Evolutionary conservation across 2,797 vertebrate species (phyloP).

Genomic region (Hylomyscus alleni): DNA sequence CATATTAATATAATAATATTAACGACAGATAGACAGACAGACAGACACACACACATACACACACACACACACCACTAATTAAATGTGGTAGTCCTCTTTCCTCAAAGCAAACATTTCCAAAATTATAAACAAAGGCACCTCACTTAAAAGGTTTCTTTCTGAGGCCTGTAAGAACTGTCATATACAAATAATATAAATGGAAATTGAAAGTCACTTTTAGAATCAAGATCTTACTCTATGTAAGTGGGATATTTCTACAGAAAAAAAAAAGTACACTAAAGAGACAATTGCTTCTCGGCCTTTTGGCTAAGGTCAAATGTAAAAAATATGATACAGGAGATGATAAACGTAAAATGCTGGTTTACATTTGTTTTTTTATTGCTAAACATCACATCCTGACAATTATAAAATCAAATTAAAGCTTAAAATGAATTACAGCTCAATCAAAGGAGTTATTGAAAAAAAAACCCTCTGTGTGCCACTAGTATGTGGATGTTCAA

Average conservation of each 20-base stretch:
- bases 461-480: constrained; percentile 49
- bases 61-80: not conserved
- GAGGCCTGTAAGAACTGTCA: constrained; percentile 5
- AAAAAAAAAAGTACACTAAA: constrained; percentile 45
- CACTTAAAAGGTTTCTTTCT: constrained; percentile 29
- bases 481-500: constrained; percentile 69
- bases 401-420: constrained; percentile 73
- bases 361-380: constrained; percentile 81
- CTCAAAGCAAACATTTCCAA: constrained; percentile 62
- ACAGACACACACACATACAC: not conserved
- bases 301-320: not conserved
- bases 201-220: constrained; percentile 68
- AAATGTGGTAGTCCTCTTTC: constrained; percentile 38
- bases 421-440: constrained; percentile 71
- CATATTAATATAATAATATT: not conserved
- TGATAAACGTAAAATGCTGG: constrained; percentile 70
- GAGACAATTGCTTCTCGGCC: not conserved
- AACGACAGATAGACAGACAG: not conserved
- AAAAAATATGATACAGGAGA: constrained; percentile 58
- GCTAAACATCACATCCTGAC: constrained; percentile 74
- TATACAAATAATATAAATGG: constrained; percentile 3
- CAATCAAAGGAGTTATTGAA: constrained; percentile 65
- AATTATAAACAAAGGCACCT: constrained; percentile 26
- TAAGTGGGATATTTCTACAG: constrained; percentile 58
- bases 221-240: constrained; percentile 34